Evolutionary conservation across 2,888 invertebrate genomes (phyloP).

Genomic region (Rhodophaea formosa): DNA sequence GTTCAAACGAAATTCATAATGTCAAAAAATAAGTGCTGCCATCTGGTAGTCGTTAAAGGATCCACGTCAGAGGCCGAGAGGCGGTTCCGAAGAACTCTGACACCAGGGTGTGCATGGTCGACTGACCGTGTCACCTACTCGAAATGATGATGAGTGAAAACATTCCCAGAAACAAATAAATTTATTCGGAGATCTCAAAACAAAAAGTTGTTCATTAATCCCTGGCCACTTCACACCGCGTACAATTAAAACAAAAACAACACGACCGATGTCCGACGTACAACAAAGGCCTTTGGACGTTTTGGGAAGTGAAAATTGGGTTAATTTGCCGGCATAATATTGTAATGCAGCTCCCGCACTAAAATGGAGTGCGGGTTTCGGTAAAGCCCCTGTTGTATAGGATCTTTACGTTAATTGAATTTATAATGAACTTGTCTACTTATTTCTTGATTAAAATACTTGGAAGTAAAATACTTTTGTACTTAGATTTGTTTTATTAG

Average conservation of each 20-base stretch:
- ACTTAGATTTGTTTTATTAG: too few species aligned
- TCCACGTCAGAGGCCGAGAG: too few species aligned
- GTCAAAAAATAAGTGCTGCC: too few species aligned
- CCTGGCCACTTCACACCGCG: not conserved
- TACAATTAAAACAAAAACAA: constrained; percentile 1
- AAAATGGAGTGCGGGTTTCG: not conserved
- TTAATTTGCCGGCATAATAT: constrained; percentile 3
- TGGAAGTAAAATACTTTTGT: too few species aligned
- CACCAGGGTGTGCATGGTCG: too few species aligned
- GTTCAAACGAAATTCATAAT: too few species aligned
- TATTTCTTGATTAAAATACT: not conserved
- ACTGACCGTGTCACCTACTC: too few species aligned
- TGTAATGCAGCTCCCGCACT: not conserved
- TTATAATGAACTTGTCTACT: not conserved
- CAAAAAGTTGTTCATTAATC: constrained; percentile 1
- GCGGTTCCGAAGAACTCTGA: too few species aligned
- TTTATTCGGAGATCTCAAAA: not conserved
- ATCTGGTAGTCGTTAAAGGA: too few species aligned
- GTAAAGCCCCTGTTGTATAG: not conserved
- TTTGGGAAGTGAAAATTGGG: constrained; percentile 3
- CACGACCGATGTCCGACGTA: not conserved
- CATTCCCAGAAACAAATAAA: not conserved
- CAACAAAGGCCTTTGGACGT: not conserved
- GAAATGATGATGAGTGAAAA: too few species aligned
- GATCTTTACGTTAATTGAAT: not conserved